Evolutionary conservation across 2,797 vertebrate species (phyloP).

Genomic region (Typhlichthys eigenmanni): DNA sequence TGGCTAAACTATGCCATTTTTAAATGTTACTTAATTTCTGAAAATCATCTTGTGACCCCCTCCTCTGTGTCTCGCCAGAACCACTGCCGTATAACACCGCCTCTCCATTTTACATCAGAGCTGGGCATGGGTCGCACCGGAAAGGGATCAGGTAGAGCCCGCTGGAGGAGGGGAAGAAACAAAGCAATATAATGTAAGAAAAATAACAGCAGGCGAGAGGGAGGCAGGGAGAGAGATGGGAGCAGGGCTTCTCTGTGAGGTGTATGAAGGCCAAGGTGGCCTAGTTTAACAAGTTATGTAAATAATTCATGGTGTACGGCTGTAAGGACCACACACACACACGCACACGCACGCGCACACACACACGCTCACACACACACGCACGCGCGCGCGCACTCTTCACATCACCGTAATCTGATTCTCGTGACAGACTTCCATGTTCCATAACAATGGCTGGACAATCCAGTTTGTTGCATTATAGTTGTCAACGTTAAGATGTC

Average conservation of each 20-base stretch:
- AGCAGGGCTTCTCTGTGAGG: conserved; percentile 38
- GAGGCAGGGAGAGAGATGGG: conserved; percentile 16
- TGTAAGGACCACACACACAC: conserved; percentile 12
- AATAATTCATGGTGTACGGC: conserved; percentile 48
- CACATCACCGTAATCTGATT: conserved; percentile 5
- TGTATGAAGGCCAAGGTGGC: conserved; percentile 45
- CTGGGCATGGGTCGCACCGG: too few species aligned
- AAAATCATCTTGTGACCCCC: too few species aligned
- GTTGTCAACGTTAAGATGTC: neutral
- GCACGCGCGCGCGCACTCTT: neutral
- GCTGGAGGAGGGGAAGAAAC: neutral
- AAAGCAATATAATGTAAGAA: neutral
- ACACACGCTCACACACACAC: conserved; percentile 5
- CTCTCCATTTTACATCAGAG: too few species aligned
- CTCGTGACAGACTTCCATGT: neutral
- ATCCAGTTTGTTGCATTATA: neutral
- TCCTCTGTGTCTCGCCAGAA: too few species aligned
- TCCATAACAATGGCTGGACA: neutral
- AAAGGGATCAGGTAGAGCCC: too few species aligned
- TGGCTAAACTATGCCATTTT: too few species aligned
- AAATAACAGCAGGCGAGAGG: neutral
- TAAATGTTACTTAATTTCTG: too few species aligned
- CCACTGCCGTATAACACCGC: too few species aligned
- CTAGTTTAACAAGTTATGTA: conserved; percentile 55
- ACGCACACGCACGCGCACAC: conserved; percentile 7